Conservation (phyloP, 2,113 vertebrate genomes). For the Nanger granti region DNA sequence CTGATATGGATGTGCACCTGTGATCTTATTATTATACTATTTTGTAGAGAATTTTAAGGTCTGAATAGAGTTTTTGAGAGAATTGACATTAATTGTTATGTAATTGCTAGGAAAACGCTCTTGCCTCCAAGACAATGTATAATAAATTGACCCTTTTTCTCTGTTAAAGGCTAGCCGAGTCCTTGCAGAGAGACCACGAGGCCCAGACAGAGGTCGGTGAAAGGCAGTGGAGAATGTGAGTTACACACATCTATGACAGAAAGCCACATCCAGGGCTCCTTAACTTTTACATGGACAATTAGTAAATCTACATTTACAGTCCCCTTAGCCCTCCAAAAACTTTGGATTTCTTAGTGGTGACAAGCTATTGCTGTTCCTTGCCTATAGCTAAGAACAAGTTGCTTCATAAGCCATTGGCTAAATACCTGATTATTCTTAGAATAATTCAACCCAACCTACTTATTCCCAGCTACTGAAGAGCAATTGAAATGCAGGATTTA, state of each 20-base stretch:
- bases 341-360: neutral
- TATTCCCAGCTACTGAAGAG: slow-evolving; percentile 13
- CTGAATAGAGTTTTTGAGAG: neutral
- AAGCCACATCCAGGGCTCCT: neutral
- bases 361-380: neutral
- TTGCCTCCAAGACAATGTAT: neutral
- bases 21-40: neutral
- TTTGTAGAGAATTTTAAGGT: neutral
- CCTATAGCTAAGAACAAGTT: neutral
- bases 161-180: neutral
- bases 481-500: neutral
- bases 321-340: neutral
- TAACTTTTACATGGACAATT: neutral
- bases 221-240: neutral
- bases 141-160: neutral
- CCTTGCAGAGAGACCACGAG: neutral
- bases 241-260: neutral
- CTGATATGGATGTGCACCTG: neutral
- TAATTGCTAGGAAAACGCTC: neutral
- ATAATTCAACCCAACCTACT: neutral
- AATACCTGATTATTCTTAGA: neutral
- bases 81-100: neutral
- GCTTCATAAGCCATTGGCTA: neutral
- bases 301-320: neutral
- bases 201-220: neutral